Percentiles rank a stretch among this genome's conserved stretches.
Conservation (phyloP, 2,797 vertebrate genomes). For the Enteromius argenteus region DNA sequence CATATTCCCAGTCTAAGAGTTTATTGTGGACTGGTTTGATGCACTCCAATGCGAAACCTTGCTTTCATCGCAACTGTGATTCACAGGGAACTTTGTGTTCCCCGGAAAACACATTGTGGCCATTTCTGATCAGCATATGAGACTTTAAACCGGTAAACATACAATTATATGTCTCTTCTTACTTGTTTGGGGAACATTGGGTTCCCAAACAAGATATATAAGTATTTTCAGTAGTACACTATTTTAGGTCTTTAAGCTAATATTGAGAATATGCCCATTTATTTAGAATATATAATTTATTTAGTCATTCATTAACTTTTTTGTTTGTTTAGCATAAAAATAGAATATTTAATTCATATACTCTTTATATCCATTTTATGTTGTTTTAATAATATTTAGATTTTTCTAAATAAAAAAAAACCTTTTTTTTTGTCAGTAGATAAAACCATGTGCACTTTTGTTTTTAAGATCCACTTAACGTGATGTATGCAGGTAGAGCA, state of each 20-base stretch:
- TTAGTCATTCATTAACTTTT: neutral
- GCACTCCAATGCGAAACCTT: neutral
- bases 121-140: neutral
- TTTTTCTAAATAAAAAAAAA: too few relatives aligned
- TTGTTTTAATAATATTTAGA: too few relatives aligned
- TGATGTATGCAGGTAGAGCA: neutral
- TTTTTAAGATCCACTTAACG: neutral
- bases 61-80: neutral
- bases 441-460: neutral
- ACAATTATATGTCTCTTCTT: neutral
- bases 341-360: too few relatives aligned
- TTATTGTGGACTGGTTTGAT: constrained; percentile 21
- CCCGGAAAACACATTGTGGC: neutral
- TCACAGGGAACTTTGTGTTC: constrained; percentile 11
- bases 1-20: constrained; percentile 27
- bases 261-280: neutral
- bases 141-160: neutral
- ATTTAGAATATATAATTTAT: neutral
- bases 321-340: neutral
- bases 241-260: neutral
- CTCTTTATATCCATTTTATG: too few relatives aligned
- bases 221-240: neutral
- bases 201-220: neutral
- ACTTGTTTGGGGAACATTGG: neutral
- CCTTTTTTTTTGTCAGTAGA: neutral